Conservation (phyloP, 1,140 invertebrate genomes). For the Samia ricini region DNA sequence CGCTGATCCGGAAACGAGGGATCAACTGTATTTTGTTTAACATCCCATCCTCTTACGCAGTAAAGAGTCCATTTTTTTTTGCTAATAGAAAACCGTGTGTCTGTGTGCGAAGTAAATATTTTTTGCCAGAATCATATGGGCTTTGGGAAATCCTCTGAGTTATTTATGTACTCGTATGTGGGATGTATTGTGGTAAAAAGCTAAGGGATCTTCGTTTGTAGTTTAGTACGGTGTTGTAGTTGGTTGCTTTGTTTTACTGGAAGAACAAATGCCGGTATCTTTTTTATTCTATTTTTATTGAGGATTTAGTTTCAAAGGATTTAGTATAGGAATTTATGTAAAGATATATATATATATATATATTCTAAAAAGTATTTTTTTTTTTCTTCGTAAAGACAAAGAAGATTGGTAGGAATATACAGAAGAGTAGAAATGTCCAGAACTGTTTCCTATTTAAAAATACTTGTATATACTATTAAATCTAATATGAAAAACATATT, state of each 20-base stretch:
- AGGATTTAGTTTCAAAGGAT: background rate
- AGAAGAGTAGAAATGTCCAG: no score
- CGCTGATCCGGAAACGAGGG: slow-evolving; percentile 29
- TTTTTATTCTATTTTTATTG: background rate
- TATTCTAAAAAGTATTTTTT: no score
- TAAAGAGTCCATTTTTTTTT: slow-evolving; percentile 1
- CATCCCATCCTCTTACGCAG: slow-evolving; percentile 16
- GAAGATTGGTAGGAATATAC: no score
- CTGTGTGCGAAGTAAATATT: background rate
- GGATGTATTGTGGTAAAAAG: slow-evolving; percentile 1
- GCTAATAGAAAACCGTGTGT: background rate
- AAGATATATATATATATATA: no score
- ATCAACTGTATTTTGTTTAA: slow-evolving; percentile 31
- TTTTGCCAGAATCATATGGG: slow-evolving; percentile 2
- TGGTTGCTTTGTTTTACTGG: background rate
- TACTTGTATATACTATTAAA: no score
- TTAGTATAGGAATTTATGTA: no score
- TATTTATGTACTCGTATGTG: background rate
- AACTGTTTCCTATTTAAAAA: no score
- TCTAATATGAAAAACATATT: no score
- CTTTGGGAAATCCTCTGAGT: background rate
- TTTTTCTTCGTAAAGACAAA: no score
- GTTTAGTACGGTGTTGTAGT: background rate
- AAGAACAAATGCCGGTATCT: background rate
- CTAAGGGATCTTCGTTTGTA: background rate